Conservation (phyloP, 2,888 invertebrate species). For the Drosophila borborema region DNA sequence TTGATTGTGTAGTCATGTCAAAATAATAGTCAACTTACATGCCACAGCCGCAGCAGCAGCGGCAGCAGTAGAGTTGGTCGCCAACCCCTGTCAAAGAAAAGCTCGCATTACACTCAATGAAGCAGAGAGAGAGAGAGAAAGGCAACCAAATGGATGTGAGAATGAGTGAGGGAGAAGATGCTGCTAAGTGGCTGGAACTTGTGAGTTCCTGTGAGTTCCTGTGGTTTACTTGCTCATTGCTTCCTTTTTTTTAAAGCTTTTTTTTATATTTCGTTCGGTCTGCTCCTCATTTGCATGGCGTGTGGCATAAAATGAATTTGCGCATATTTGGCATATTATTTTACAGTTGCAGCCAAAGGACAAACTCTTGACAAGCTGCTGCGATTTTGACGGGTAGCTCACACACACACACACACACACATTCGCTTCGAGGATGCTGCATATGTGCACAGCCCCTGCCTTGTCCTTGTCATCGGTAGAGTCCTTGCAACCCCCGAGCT, state of each 20-base stretch:
- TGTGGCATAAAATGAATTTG: slow-evolving; percentile 67
- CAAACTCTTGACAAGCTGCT: slow-evolving; percentile 73
- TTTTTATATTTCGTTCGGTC: slow-evolving; percentile 3
- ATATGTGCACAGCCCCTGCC: slow-evolving; percentile 57
- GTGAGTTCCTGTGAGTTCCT: slow-evolving; percentile 73
- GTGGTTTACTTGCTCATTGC: slow-evolving; percentile 29
- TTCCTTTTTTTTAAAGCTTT: slow-evolving; percentile 4
- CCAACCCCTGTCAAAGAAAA: slow-evolving; percentile 42
- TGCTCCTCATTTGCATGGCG: slow-evolving; percentile 66
- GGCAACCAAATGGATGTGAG: neutral
- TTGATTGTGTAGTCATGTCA: slow-evolving; percentile 83
- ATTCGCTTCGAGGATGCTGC: slow-evolving; percentile 26
- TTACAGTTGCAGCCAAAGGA: slow-evolving; percentile 52
- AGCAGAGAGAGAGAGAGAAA: neutral
- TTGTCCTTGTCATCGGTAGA: slow-evolving; percentile 69
- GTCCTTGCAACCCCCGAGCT: slow-evolving; percentile 69
- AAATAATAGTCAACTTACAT: slow-evolving; percentile 83
- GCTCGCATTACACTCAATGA: slow-evolving; percentile 56
- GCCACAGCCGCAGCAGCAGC: slow-evolving; percentile 61
- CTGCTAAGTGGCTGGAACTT: slow-evolving; percentile 78
- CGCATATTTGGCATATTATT: slow-evolving; percentile 80
- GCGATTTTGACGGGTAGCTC: slow-evolving; percentile 65
- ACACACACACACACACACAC: neutral
- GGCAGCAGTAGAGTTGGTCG: slow-evolving; percentile 24
- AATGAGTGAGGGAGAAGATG: slow-evolving; percentile 36